These are phyloP conservation scores for Cephus rjabovi DNA, from an alignment of 2,888 invertebrate species.

Conservation along the genomic window DNA sequence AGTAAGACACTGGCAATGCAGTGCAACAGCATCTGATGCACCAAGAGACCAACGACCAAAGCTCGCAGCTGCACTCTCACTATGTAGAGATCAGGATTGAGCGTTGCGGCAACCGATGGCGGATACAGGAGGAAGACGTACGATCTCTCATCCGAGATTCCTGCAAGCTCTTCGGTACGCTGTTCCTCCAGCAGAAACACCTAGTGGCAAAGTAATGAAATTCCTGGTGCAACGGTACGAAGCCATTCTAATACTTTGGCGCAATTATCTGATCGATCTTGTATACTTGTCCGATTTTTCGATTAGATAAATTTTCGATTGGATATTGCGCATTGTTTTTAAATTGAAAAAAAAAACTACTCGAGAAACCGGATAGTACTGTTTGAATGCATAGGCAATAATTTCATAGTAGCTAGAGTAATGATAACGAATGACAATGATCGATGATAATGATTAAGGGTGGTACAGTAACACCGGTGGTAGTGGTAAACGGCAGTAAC, in stretches of 20 bases:
- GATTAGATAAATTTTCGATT: not conserved
- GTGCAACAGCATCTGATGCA: slow-evolving; percentile 93
- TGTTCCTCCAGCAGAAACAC: slow-evolving; percentile 75
- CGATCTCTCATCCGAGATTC: slow-evolving; percentile 78
- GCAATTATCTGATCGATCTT: not conserved
- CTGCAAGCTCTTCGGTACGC: slow-evolving; percentile 56
- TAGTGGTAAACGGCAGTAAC: not conserved
- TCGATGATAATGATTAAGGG: not conserved
- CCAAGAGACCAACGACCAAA: slow-evolving; percentile 87
- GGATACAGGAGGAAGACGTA: slow-evolving; percentile 90
- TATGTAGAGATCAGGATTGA: slow-evolving; percentile 82
- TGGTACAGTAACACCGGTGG: not conserved
- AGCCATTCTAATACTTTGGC: not conserved
- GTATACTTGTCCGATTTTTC: not conserved
- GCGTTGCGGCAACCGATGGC: slow-evolving; percentile 76
- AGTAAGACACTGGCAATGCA: slow-evolving; percentile 89
- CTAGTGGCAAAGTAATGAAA: slow-evolving; percentile 53
- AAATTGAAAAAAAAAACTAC: not conserved
- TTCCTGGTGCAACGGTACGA: not conserved
- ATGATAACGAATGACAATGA: not conserved
- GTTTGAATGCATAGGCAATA: not conserved
- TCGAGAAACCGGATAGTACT: not conserved
- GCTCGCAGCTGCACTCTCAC: slow-evolving; percentile 89
- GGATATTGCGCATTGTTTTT: not conserved
- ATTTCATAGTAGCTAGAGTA: not conserved